Evolutionary conservation across 2,113 vertebrate species (phyloP).

Genomic region (Grammomys surdaster): DNA sequence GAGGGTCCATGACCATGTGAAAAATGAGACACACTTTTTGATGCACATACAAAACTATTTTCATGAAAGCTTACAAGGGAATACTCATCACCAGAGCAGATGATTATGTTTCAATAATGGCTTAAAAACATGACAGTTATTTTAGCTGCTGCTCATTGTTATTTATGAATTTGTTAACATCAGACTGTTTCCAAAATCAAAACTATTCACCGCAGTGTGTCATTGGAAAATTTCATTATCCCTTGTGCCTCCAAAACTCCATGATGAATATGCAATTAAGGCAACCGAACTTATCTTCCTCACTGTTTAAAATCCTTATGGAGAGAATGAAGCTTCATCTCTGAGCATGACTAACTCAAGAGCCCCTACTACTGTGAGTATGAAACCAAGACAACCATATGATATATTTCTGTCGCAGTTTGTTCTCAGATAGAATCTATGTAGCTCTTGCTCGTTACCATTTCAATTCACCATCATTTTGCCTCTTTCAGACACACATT

Average conservation of each 20-base stretch:
- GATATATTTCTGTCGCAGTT: not conserved
- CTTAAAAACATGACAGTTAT: not conserved
- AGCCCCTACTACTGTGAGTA: not conserved
- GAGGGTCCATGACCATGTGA: not conserved
- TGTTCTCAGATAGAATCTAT: not conserved
- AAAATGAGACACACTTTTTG: not conserved
- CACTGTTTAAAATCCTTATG: not conserved
- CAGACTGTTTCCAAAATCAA: not conserved
- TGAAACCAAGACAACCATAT: not conserved
- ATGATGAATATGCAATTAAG: not conserved
- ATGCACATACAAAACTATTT: not conserved
- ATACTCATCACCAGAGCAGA: not conserved
- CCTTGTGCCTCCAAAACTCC: not conserved
- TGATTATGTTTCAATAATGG: rapidly evolving
- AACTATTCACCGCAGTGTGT: not conserved
- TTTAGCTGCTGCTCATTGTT: not conserved
- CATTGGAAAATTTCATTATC: not conserved
- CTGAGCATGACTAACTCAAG: not conserved
- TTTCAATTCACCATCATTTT: not conserved
- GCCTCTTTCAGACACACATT: not conserved
- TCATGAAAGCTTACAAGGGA: not conserved
- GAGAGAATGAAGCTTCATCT: not conserved
- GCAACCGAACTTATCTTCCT: not conserved
- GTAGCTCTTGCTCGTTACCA: not conserved
- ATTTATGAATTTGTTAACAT: not conserved